Evolutionary conservation across 2,888 invertebrate genomes (phyloP), one percentile per base, ranked within the genome.

Genomic region (Harpalus rubripes): DNA sequence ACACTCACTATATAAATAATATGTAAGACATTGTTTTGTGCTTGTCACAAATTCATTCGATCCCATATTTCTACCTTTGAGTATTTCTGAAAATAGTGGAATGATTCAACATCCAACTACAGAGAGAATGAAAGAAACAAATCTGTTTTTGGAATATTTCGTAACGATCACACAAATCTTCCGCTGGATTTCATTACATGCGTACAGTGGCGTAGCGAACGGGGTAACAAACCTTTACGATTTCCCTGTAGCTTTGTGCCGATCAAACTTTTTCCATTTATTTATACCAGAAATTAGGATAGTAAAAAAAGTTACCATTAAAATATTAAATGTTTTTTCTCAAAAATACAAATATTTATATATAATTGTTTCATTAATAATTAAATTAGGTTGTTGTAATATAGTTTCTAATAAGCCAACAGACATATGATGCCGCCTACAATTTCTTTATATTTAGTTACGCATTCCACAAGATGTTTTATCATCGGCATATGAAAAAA

Each of bases 141-240:
- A 76, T 83, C 76, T 83, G 59, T 76, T 83, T 83, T 44, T 39
- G 16, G 83, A 83, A 83, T 83, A 83, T 83, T 76, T 83, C 74
- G 56, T 18, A 82, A 82, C 82, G 83, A 83, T 83, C 74, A 74
- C 74, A 74, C 83, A 83, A 83, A 83, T 83, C 83, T 83, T 76
- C 56, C 18, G 18, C 76, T 7, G 74, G 61, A 83, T 83, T 83
- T 74, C 76, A 83, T 83, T 83, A 83, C 83, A 41, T 41, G 16
- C 26, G 32, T 18, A 22, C 78, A 59, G 78, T 16, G 59, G 26
- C 58, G 18, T 18, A 16, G 56, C 16, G 44, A 76, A 44, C 16
- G 72, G 41, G 44, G 39, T 5, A 15, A n/a, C 7, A 52, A 52
- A 52, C 61, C 16, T 16, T 12, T 15, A 61, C 8, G 5, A 61